Evolutionary conservation across 2,888 invertebrate genomes (phyloP).

Genomic region (Crematogaster levior): DNA sequence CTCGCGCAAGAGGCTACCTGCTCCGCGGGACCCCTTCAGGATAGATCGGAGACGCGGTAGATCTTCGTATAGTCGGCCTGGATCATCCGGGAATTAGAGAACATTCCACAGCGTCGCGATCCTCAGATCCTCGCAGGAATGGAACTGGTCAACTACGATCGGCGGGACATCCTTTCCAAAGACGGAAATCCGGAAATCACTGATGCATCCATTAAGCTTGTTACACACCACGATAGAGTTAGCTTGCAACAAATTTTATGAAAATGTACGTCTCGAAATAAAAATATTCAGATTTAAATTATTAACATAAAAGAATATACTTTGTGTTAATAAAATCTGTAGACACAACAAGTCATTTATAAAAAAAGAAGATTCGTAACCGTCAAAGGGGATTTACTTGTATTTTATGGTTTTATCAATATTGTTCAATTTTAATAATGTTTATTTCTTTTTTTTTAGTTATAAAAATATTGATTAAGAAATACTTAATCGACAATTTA

Average conservation of each 20-base stretch:
- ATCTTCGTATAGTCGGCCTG: slow-evolving; percentile 44
- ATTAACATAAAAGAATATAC: neutral
- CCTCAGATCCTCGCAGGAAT: slow-evolving; percentile 33
- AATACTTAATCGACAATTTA: neutral
- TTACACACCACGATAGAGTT: neutral
- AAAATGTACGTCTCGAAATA: neutral
- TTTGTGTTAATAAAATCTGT: neutral
- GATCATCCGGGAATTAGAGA: slow-evolving; percentile 81
- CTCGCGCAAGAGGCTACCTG: slow-evolving; percentile 74
- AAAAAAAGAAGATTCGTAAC: neutral
- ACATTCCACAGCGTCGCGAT: slow-evolving; percentile 79
- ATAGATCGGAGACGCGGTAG: slow-evolving; percentile 73
- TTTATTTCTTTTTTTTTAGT: neutral
- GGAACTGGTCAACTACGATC: slow-evolving; percentile 9
- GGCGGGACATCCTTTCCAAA: slow-evolving; percentile 13
- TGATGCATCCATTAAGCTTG: neutral
- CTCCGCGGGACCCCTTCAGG: slow-evolving; percentile 66
- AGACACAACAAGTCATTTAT: neutral
- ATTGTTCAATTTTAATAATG: neutral
- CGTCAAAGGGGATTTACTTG: neutral
- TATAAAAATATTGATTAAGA: slow-evolving; percentile 10
- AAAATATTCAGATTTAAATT: no score
- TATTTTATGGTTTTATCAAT: neutral
- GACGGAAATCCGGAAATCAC: slow-evolving; percentile 20
- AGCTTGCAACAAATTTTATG: neutral